These are phyloP conservation scores for Tryphoninae sp. DNA, from an alignment of 2,888 invertebrate species.

Conservation along the genomic window DNA sequence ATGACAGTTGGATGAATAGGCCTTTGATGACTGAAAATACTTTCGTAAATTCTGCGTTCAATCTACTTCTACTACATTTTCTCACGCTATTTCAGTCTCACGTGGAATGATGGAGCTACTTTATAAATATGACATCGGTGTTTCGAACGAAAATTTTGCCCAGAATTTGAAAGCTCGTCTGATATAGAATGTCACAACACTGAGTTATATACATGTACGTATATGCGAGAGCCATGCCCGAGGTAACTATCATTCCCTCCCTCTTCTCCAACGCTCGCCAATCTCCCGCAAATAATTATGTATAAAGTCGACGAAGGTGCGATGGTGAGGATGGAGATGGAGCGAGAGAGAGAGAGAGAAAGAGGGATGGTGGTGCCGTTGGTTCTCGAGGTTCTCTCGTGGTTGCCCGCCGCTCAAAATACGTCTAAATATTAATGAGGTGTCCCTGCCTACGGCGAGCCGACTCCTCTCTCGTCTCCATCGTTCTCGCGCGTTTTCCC, in stretches of 20 bases:
- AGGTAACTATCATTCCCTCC: conserved; percentile 59
- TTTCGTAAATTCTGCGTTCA: conserved; percentile 72
- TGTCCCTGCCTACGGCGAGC: conserved; percentile 78
- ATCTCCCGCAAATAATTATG: conserved; percentile 80
- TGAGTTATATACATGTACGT: not conserved
- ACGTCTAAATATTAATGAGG: conserved; percentile 81
- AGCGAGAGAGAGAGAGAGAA: conserved; percentile 38
- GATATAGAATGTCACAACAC: conserved; percentile 22
- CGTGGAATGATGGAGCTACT: not conserved
- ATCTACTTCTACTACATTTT: conserved; percentile 60
- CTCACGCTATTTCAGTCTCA: conserved; percentile 1
- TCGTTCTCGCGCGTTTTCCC: conserved; percentile 62
- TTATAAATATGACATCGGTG: not conserved
- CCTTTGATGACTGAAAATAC: conserved; percentile 75
- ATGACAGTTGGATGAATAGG: conserved; percentile 73
- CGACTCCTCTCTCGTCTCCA: conserved; percentile 60
- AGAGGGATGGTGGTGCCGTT: conserved; percentile 58
- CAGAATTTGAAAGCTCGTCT: conserved; percentile 41
- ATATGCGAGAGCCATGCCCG: conserved; percentile 44
- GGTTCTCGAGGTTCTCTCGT: conserved; percentile 65
- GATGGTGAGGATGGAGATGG: conserved; percentile 63
- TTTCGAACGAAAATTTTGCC: conserved; percentile 1
- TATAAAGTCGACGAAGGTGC: conserved; percentile 76
- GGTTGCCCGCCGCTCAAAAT: conserved; percentile 75
- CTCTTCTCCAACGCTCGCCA: conserved; percentile 69